Percentiles rank a stretch among this genome's conserved stretches.
Evolutionary conservation across 2,113 vertebrate species (phyloP).

Genomic region (Axis porcinus): DNA sequence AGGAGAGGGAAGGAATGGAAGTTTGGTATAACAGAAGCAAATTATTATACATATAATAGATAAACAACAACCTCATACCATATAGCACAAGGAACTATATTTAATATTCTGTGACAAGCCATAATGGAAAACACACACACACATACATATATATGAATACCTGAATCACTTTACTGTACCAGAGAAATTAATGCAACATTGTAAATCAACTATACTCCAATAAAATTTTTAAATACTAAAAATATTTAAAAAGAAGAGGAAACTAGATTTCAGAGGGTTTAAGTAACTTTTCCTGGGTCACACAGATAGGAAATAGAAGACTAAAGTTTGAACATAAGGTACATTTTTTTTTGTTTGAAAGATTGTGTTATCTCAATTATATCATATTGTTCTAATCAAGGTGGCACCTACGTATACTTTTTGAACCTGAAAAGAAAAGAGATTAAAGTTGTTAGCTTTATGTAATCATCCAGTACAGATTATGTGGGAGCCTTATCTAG

Average conservation of each 20-base stretch:
- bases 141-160: not conserved
- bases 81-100: not conserved
- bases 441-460: not conserved
- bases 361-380: not conserved
- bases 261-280: not conserved
- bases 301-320: not conserved
- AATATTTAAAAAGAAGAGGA: not conserved
- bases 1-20: not conserved
- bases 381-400: not conserved
- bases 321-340: not conserved
- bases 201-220: not conserved
- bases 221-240: not conserved
- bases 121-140: not conserved
- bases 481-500: not conserved
- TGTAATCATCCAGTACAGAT: not conserved
- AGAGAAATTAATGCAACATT: not conserved
- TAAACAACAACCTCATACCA: not conserved
- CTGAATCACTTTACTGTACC: not conserved
- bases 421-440: not conserved
- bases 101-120: not conserved
- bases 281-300: not conserved
- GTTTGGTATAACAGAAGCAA: not conserved
- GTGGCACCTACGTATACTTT: not conserved
- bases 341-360: not conserved
- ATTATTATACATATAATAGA: not conserved